A percentile compares a stretch with the other conserved stretches of the same genome.
Conservation (phyloP, 2,797 vertebrate genomes). For the Caiman crocodilus region DNA sequence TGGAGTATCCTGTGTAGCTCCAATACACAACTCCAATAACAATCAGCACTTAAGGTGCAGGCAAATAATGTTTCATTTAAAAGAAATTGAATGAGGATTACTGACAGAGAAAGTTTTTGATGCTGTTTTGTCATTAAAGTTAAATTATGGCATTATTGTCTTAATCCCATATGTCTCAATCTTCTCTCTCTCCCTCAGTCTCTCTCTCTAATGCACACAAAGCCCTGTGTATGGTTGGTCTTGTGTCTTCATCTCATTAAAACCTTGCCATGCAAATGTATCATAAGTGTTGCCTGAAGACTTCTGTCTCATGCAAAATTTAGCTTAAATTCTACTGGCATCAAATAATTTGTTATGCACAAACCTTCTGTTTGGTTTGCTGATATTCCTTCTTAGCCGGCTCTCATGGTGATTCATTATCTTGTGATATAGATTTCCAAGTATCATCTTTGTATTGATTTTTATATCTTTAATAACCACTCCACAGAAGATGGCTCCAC, state of each 20-base stretch:
- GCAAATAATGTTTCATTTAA: conserved; percentile 82
- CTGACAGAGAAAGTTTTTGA: conserved; percentile 76
- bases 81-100: conserved; percentile 80
- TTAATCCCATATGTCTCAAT: conserved; percentile 74
- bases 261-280: conserved; percentile 80
- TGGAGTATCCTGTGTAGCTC: conserved; percentile 78
- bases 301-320: conserved; percentile 83
- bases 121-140: conserved; percentile 79
- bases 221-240: conserved; percentile 56
- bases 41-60: conserved; percentile 76
- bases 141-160: conserved; percentile 75
- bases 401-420: conserved; percentile 86
- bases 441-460: conserved; percentile 89
- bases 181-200: conserved; percentile 10
- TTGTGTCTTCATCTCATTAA: conserved; percentile 82
- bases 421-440: conserved; percentile 85
- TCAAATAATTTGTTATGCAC: conserved; percentile 81
- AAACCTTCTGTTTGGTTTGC: conserved; percentile 84
- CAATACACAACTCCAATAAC: conserved; percentile 76
- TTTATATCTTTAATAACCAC: conserved; percentile 89
- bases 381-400: conserved; percentile 80
- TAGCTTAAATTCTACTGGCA: conserved; percentile 78
- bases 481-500: conserved; percentile 85
- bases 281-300: conserved; percentile 79
- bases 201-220: conserved; percentile 49